A percentile compares a stretch with the other conserved stretches of the same genome.
Evolutionary conservation across 2,888 invertebrate species (phyloP).

Genomic region (Alsophila aescularia): DNA sequence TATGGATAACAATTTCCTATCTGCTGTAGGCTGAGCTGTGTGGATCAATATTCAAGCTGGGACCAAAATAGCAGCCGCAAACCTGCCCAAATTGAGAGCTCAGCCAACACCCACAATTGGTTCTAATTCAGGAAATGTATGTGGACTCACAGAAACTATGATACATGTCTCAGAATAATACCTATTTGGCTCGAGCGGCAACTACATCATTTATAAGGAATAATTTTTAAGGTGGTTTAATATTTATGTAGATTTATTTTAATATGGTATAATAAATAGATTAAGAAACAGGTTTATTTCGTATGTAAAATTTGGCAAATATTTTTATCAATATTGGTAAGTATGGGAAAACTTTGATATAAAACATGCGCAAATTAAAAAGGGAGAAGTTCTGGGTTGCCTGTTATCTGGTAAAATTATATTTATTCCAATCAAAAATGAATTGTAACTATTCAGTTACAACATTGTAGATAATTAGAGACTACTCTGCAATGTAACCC

Average conservation of each 20-base stretch:
- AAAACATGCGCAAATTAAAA: no score
- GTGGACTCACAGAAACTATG: not conserved
- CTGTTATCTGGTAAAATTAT: no score
- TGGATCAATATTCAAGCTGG: constrained; percentile 1
- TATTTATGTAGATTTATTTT: constrained; percentile 19
- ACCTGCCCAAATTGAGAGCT: constrained; percentile 1
- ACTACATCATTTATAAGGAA: no score
- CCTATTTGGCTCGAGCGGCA: not conserved
- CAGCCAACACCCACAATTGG: constrained; percentile 13
- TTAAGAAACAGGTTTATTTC: not conserved
- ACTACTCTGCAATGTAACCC: no score
- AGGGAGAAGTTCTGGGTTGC: no score
- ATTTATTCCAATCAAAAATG: no score
- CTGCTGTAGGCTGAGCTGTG: not conserved
- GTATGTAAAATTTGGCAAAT: not conserved
- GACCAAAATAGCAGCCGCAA: constrained; percentile 6
- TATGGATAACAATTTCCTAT: no score
- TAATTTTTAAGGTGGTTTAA: not conserved
- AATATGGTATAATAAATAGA: constrained; percentile 3
- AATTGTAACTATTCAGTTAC: no score
- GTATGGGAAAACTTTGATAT: not conserved
- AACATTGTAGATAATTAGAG: no score
- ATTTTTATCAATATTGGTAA: not conserved
- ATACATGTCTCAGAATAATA: not conserved
- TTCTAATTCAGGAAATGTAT: not conserved